phyloP scores from a whole-genome alignment of 2,113 vertebrate genomes.

The Sclerurus mexicanus region DNA sequence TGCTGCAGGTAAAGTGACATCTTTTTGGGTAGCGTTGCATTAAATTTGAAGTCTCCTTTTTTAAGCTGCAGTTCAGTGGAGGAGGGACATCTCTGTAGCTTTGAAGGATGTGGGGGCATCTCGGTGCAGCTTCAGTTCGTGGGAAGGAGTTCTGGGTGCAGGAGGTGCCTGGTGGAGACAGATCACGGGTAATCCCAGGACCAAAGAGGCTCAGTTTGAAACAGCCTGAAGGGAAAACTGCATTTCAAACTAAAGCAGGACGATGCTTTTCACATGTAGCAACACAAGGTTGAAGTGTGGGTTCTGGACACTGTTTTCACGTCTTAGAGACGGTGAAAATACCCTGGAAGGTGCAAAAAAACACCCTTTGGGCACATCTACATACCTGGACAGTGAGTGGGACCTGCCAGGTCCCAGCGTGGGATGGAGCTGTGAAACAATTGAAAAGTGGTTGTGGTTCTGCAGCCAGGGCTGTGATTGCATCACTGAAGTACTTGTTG shows the following conservation, averaged over 20 bases:
- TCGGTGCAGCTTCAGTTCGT: not conserved
- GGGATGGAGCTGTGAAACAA: not conserved
- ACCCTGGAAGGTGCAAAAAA: not conserved
- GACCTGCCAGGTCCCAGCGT: rapidly evolving
- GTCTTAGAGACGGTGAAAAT: not conserved
- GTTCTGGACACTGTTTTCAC: not conserved
- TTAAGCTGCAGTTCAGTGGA: not conserved
- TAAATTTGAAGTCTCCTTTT: not conserved
- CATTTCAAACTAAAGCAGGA: not conserved
- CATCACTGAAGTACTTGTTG: not conserved
- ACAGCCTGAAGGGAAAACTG: not conserved
- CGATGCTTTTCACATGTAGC: not conserved
- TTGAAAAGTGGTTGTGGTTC: not conserved
- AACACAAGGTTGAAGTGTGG: not conserved
- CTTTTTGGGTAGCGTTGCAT: not conserved
- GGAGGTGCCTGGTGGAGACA: not conserved
- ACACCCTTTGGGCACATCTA: not conserved
- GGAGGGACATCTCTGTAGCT: no score
- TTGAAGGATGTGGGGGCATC: not conserved
- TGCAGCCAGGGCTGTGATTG: not conserved
- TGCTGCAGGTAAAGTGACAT: not conserved
- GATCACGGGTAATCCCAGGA: not conserved
- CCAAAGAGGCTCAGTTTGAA: not conserved
- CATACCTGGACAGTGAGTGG: not conserved
- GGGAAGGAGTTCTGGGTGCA: not conserved